Evolutionary conservation across 2,113 vertebrate species (phyloP).

Genomic region (Neodon shergylaensis): DNA sequence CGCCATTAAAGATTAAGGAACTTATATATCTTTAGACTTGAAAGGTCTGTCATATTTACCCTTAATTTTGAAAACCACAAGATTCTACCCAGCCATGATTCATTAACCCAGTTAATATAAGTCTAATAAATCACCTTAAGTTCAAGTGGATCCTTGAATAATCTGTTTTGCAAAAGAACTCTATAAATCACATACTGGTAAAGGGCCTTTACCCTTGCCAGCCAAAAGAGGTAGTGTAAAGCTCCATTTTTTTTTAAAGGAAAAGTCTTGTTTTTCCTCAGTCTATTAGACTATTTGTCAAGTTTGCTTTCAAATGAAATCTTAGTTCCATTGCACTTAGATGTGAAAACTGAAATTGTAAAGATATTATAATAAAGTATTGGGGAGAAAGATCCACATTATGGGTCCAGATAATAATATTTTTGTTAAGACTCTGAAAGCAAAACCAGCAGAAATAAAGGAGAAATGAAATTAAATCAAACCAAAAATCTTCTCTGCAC

Average conservation of each 20-base stretch:
- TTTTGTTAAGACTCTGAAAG: neutral
- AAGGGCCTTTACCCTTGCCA: slow-evolving; percentile 18
- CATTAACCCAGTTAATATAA: slow-evolving; percentile 66
- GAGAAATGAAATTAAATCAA: neutral
- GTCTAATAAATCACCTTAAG: slow-evolving; percentile 71
- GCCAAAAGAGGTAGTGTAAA: slow-evolving; percentile 1
- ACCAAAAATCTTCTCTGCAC: neutral
- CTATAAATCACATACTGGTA: slow-evolving; percentile 68
- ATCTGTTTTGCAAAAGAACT: slow-evolving; percentile 63
- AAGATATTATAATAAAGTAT: neutral
- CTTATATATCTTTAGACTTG: slow-evolving; percentile 65
- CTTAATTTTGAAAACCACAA: slow-evolving; percentile 66
- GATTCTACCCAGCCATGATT: slow-evolving; percentile 61
- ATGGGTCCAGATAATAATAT: neutral
- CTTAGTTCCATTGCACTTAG: neutral
- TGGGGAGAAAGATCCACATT: neutral
- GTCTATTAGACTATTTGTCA: neutral
- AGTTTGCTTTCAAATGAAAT: neutral
- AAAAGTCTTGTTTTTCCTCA: neutral
- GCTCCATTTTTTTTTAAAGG: slow-evolving; percentile 47
- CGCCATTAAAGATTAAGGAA: slow-evolving; percentile 61
- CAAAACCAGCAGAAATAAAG: neutral
- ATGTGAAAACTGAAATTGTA: neutral
- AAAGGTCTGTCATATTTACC: slow-evolving; percentile 70
- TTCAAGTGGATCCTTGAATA: slow-evolving; percentile 69